Conservation (phyloP, 2,888 invertebrate genomes). For the Plebejus melissa region DNA sequence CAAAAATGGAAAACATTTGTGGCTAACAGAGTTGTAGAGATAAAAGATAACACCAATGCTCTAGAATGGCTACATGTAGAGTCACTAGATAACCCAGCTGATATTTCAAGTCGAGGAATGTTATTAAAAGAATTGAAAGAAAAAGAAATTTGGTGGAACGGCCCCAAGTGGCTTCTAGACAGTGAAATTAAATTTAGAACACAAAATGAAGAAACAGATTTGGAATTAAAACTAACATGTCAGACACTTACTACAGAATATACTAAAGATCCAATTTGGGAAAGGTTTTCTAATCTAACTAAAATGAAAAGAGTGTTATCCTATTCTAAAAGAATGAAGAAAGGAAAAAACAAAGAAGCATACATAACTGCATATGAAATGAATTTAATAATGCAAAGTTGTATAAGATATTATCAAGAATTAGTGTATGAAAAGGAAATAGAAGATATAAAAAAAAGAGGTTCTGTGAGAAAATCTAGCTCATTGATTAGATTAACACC, state of each 20-base stretch:
- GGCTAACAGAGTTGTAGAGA: constrained; percentile 36
- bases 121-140: constrained; percentile 30
- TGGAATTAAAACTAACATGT: neutral
- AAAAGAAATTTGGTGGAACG: no score
- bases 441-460: no score
- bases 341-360: no score
- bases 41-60: constrained; percentile 30
- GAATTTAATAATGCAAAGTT: no score
- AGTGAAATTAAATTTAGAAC: constrained; percentile 30
- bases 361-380: no score
- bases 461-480: no score
- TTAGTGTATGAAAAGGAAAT: no score
- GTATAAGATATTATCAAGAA: no score
- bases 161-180: constrained; percentile 33
- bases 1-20: constrained; percentile 39
- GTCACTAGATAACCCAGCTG: constrained; percentile 38
- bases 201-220: constrained; percentile 12
- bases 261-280: neutral
- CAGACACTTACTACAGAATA: neutral
- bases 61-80: constrained; percentile 36
- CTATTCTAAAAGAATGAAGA: no score
- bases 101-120: constrained; percentile 37
- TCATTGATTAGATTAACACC: no score
- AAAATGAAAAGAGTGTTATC: no score
- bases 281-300: neutral